Conservation (phyloP, 2,888 invertebrate species). For the Eutolmus rufibarbis region DNA sequence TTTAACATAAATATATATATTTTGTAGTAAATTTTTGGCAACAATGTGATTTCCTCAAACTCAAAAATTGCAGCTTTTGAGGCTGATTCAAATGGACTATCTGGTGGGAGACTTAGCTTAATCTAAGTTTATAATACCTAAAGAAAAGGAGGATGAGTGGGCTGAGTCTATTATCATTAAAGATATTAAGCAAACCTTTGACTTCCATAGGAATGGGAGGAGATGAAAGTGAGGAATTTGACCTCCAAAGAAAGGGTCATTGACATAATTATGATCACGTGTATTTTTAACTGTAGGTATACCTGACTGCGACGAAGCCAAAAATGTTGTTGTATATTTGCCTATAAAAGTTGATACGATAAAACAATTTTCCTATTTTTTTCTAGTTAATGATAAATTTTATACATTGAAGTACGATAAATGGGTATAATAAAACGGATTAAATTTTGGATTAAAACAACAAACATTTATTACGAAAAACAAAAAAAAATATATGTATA, state of each 20-base stretch:
- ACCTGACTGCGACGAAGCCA: too few relatives aligned
- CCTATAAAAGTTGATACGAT: too few relatives aligned
- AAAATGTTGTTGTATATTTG: too few relatives aligned
- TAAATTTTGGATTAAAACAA: neutral
- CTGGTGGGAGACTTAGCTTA: neutral
- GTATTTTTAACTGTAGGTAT: neutral
- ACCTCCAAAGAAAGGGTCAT: neutral
- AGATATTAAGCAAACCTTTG: too few relatives aligned
- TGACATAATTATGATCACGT: neutral
- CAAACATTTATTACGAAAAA: neutral
- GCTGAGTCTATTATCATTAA: too few relatives aligned
- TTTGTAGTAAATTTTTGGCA: neutral
- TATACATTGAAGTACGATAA: neutral
- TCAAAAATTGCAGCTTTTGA: neutral
- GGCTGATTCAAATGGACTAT: neutral
- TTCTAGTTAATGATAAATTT: too few relatives aligned
- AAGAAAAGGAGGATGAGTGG: neutral
- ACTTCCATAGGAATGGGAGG: too few relatives aligned
- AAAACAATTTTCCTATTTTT: too few relatives aligned
- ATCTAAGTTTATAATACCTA: neutral
- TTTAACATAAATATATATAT: too few relatives aligned
- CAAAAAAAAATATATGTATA: neutral
- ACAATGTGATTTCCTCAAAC: neutral
- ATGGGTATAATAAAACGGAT: neutral
- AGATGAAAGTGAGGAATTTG: too few relatives aligned